Percentiles rank a stretch among this genome's conserved stretches.
phyloP scores from a whole-genome alignment of 2,113 vertebrate genomes.

The Theristicus caerulescens region DNA sequence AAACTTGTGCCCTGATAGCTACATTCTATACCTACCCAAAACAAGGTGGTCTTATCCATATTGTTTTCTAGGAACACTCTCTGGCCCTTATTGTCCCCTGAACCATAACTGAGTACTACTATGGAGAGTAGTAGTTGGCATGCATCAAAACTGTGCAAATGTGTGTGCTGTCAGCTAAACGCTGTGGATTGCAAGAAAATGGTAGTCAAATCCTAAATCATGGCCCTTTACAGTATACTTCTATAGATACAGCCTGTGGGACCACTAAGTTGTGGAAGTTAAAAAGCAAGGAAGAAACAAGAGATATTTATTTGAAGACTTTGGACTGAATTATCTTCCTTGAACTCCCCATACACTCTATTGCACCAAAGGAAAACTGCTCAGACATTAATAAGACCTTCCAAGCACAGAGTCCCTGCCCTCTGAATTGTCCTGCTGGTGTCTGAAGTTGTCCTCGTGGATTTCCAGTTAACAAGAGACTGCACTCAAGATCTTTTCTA shows the following conservation, averaged over 20 bases:
- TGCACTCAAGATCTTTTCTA: not conserved
- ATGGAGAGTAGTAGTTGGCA: not conserved
- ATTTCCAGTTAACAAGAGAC: not conserved
- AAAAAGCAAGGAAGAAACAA: slow-evolving; percentile 2
- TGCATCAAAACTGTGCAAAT: not conserved
- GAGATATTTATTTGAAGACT: not conserved
- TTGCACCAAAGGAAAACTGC: not conserved
- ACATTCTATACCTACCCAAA: not conserved
- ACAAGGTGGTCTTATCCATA: not conserved
- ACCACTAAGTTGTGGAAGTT: not conserved
- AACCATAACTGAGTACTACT: not conserved
- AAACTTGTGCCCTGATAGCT: not conserved
- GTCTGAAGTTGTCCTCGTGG: not conserved
- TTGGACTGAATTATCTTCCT: not conserved
- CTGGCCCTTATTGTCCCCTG: not conserved
- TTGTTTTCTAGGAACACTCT: not conserved
- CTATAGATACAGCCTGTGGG: not conserved
- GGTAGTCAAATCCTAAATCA: not conserved
- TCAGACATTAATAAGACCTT: not conserved
- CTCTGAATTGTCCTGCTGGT: not conserved
- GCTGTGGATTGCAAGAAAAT: not conserved
- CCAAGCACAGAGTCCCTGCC: not conserved
- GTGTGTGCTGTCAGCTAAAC: not conserved
- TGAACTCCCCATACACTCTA: not conserved
- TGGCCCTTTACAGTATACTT: not conserved